Evolutionary conservation across 2,888 invertebrate genomes (phyloP).

Genomic region (Aphidius colemani): DNA sequence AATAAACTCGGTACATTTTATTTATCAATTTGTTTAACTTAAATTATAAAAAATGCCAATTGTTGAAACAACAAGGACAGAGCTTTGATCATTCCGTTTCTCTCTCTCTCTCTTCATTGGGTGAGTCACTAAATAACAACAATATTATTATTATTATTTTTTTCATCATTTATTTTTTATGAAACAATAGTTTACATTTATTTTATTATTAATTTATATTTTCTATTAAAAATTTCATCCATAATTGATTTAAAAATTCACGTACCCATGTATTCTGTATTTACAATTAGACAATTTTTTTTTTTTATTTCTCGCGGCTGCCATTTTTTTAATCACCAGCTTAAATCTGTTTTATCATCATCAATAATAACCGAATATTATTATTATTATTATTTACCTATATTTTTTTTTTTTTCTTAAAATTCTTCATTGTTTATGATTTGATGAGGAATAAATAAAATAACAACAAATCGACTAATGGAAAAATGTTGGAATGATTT

Average conservation of each 20-base stretch:
- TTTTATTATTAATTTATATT: conserved; percentile 32
- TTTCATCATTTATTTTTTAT: conserved; percentile 41
- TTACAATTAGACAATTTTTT: conserved; percentile 19
- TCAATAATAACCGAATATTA: conserved; percentile 12
- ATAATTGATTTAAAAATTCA: conserved; percentile 30
- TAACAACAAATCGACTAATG: too few species aligned
- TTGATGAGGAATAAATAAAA: too few species aligned
- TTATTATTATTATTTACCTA: background rate
- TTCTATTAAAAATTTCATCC: conserved; percentile 31
- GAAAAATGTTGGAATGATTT: too few species aligned
- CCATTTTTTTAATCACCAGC: conserved; percentile 9
- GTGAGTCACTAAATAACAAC: background rate
- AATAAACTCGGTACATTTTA: too few species aligned
- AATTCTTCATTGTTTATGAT: background rate
- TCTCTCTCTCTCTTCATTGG: too few species aligned
- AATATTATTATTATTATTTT: conserved; percentile 19
- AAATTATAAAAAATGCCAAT: too few species aligned
- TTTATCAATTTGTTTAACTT: too few species aligned
- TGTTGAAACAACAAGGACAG: too few species aligned
- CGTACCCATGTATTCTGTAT: background rate
- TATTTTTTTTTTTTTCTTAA: background rate
- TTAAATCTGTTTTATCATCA: conserved; percentile 1
- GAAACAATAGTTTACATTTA: conserved; percentile 51
- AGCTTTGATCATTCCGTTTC: too few species aligned
- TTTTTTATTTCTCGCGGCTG: background rate